A percentile compares a stretch with the other conserved stretches of the same genome.
These are phyloP conservation scores for Trissonchulus sp. DNA, from an alignment of 2,888 invertebrate species.

Conservation along the genomic window DNA sequence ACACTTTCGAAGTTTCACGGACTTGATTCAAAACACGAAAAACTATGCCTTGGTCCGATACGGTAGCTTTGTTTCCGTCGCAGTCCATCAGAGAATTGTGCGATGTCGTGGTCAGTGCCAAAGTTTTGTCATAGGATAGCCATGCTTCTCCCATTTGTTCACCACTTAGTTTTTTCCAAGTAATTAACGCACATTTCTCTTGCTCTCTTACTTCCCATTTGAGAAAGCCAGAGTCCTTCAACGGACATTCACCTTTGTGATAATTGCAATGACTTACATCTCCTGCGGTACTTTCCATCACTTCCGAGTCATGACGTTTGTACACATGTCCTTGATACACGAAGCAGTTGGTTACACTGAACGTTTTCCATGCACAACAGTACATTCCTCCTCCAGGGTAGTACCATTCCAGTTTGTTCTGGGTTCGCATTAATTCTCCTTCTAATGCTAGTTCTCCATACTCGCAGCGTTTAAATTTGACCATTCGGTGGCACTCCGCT, in stretches of 20 bases:
- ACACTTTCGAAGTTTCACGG: background rate
- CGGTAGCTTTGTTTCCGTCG: background rate
- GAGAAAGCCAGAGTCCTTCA: background rate
- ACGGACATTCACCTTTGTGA: background rate
- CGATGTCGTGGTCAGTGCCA: background rate
- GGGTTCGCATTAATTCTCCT: background rate
- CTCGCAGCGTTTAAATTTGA: background rate
- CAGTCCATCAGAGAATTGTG: background rate
- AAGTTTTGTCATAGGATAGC: background rate
- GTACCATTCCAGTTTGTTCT: background rate
- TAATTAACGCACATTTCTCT: background rate
- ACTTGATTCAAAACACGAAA: background rate
- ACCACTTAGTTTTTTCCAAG: background rate
- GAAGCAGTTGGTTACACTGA: background rate
- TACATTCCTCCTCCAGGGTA: background rate
- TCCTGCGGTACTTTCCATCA: constrained; percentile 8
- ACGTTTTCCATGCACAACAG: background rate
- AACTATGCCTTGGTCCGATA: background rate
- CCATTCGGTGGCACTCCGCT: background rate
- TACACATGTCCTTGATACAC: background rate
- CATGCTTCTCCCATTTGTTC: background rate
- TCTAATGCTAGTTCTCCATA: background rate
- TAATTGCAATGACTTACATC: constrained; percentile 6
- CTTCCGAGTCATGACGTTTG: background rate
- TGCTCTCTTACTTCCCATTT: background rate